Conservation (phyloP, 2,797 vertebrate species). For the Agapornis canus region DNA sequence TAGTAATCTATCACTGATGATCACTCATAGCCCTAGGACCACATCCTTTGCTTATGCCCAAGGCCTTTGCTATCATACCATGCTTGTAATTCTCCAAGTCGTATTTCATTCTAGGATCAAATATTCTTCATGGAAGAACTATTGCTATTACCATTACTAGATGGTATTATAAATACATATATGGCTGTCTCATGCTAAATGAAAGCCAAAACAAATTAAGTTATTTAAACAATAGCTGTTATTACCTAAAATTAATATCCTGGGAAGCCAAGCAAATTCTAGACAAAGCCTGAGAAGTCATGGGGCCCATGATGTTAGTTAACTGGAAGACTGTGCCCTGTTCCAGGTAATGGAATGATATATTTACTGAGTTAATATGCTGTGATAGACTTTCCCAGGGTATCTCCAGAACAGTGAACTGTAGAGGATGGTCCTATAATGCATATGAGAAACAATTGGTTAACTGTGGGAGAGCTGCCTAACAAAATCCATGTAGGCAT, state of each 20-base stretch:
- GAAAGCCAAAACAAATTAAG: neutral
- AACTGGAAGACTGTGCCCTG: neutral
- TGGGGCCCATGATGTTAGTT: neutral
- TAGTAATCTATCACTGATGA: neutral
- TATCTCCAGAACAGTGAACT: neutral
- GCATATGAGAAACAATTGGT: neutral
- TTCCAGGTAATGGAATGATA: neutral
- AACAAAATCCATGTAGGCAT: neutral
- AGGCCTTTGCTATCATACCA: neutral
- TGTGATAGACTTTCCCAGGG: neutral
- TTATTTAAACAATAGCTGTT: neutral
- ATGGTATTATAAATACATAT: neutral
- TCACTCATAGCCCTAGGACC: neutral
- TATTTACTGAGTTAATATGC: neutral
- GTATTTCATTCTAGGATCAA: neutral
- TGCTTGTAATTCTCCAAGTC: neutral
- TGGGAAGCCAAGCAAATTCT: neutral
- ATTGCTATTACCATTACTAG: neutral
- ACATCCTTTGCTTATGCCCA: neutral
- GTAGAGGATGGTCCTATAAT: neutral
- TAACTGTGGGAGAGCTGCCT: neutral
- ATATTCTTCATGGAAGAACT: neutral
- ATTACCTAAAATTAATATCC: neutral
- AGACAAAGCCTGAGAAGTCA: neutral
- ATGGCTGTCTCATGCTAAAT: neutral